Conservation (phyloP, 2,888 invertebrate genomes). For the Monopis laevigella region DNA sequence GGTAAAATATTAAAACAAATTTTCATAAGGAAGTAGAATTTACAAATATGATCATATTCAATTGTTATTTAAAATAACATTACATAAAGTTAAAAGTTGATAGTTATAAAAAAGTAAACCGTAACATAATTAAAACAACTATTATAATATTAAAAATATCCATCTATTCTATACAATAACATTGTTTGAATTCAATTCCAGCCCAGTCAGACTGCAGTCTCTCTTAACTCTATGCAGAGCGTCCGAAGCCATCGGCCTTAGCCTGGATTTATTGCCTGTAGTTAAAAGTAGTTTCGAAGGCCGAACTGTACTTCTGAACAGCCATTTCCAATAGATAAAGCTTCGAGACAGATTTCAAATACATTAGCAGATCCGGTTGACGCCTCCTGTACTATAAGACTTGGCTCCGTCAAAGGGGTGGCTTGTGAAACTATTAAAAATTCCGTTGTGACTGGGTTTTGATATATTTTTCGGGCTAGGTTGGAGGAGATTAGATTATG, state of each 20-base stretch:
- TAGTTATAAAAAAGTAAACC: no score
- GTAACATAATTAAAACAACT: no score
- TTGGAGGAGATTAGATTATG: no score
- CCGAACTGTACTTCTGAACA: conserved; percentile 58
- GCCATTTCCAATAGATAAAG: conserved; percentile 63
- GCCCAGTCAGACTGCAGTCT: conserved; percentile 19
- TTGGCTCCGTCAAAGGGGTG: conserved; percentile 12
- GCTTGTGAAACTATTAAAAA: conserved; percentile 51
- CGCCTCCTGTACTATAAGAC: conserved; percentile 10
- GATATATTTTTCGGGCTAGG: conserved; percentile 30
- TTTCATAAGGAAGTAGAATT: no score
- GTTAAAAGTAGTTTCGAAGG: conserved; percentile 59
- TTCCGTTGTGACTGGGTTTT: conserved; percentile 38
- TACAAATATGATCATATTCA: no score
- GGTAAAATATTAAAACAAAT: no score
- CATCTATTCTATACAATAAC: no score
- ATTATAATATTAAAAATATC: no score
- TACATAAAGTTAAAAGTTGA: no score
- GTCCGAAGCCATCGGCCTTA: conserved; percentile 36
- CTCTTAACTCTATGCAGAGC: conserved; percentile 42
- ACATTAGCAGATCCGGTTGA: conserved; percentile 38
- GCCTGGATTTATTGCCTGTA: conserved; percentile 59
- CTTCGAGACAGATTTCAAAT: conserved; percentile 61
- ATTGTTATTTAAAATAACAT: no score
- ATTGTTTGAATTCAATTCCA: no score